Base-by-base conservation (phyloP, 2,888 invertebrate genomes). In the Napeogenes inachia region DNA sequence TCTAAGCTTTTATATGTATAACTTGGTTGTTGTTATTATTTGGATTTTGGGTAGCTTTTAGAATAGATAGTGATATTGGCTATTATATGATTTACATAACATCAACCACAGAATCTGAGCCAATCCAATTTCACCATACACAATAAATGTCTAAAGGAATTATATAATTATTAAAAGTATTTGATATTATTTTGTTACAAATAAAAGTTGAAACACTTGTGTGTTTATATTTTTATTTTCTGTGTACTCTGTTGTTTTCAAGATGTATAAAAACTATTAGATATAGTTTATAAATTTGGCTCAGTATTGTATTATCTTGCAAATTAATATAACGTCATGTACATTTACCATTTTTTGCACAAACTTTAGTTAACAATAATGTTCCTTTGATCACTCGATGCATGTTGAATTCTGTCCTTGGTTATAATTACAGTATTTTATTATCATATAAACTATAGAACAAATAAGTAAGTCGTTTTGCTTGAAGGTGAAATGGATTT, bases 1-100 rank as follows among this genome's bases (percentile, higher is more conserved):
- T 68, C 74, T 86, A 81, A 81, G 80, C 77, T 81, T 79, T 79
- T 81, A 78, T 82, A 78, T 82, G 79, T 82, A 82, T 83, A 85
- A 85, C 78, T 84, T 75, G 81, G 80, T 86, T 85, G 81, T 84
- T 84, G 79, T 81, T 80, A 73, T 77, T 78, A 30, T 50, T 80
- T 78, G 86, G 85, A 85, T 78, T 81, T 76, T 81, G 85, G 85
- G 84, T 88, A 87, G 81, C 73, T 69, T 73, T 21, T 82, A 82
- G 77, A 70, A 63, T 81, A 76, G 58, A 70, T 71, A 73, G 69
- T 64, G 63, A 68, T 67, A 70, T 63, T 67, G 69, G 68, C 66
- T 42, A 12, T 42, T 42, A 12, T 8, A 66, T 68, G 70, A 68
- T 65, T 59, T 63, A 70, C 63, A 67, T 73, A 73, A 50, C 50